Evolutionary conservation across 2,888 invertebrate species (phyloP), one percentile per base, ranked within the genome.

Genomic region (Auanema sp.): DNA sequence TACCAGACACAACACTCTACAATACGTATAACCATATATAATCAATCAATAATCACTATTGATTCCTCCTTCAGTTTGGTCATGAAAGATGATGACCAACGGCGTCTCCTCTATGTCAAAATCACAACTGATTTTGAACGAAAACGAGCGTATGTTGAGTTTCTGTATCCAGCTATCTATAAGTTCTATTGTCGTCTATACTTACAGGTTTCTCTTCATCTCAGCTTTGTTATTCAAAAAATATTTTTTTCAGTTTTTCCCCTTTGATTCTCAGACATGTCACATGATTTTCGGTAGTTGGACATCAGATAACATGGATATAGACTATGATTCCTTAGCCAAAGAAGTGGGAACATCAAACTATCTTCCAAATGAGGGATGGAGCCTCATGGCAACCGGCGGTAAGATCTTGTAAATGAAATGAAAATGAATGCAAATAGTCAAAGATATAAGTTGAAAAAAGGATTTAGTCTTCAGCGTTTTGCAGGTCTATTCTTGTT

Each of bases 101-200:
- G 68, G 12, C 67, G 70, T 23, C 58, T 66, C 14, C 54, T 66
- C 23, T 59, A 68, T 50, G 60, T 65, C 16, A 58, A 64, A 42
- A 49, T 70, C 42, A 63, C 64, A 6, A 68, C 67, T 0, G 55
- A 68, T 47, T 42, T 18, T 52, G 16, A 18, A 6, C 47, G 60
- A 5, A 55, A 54, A 12, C 49, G 65, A 14, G n/a, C 60, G 11
- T 41, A 49, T 23, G 60, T 67, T 18, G 59, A 61, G 24, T 62
- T 69, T 14, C 51, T 67, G 18, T 69, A 69, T 44, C 69, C 69
- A 18, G 65, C 67, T 23, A 67, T 69, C 24, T 67, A 57, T 49
- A 67, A 63, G 18, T 65, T 69, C 60, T 63, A 61, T 25, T 69
- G 69, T 42, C 54, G 62, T 33, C 57, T 69, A 23, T 58, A 67